A percentile compares a stretch with the other conserved stretches of the same genome.
Conservation (phyloP, 2,797 vertebrate species). For the Bovichtus diacanthus region DNA sequence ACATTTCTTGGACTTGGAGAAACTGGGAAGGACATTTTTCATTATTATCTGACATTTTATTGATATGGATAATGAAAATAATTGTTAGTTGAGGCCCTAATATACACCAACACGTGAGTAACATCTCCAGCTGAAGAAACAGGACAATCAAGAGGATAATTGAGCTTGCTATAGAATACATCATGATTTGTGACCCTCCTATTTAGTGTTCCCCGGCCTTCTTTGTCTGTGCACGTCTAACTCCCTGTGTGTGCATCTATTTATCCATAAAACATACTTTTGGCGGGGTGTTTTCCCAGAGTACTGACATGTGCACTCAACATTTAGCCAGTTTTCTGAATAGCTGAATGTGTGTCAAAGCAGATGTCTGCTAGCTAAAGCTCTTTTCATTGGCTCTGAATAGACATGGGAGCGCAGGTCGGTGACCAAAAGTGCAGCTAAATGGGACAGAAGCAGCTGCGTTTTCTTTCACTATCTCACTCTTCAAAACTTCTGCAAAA, state of each 20-base stretch:
- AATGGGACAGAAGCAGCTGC: slow-evolving; percentile 58
- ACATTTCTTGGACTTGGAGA: too few relatives aligned
- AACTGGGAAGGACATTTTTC: too few relatives aligned
- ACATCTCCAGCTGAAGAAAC: background rate
- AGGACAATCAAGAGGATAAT: background rate
- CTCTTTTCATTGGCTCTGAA: slow-evolving; percentile 62
- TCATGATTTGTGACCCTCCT: background rate
- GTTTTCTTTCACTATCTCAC: slow-evolving; percentile 38
- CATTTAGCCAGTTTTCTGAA: slow-evolving; percentile 58
- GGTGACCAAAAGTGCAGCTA: slow-evolving; percentile 63
- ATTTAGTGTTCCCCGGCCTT: background rate
- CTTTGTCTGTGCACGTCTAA: slow-evolving; percentile 3
- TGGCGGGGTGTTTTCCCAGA: slow-evolving; percentile 37
- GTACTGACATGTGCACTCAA: slow-evolving; percentile 63
- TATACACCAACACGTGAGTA: background rate
- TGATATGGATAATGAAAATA: too few relatives aligned
- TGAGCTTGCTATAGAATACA: background rate
- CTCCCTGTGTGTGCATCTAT: slow-evolving; percentile 4
- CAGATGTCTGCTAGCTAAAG: slow-evolving; percentile 64
- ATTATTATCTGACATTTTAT: too few relatives aligned
- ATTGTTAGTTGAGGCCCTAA: too few relatives aligned
- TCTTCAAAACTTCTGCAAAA: background rate
- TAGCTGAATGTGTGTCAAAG: slow-evolving; percentile 76
- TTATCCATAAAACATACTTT: slow-evolving; percentile 32
- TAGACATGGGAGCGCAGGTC: slow-evolving; percentile 56